These are phyloP conservation scores for Mesorhabditis sp. DNA, from an alignment of 2,888 invertebrate species.

Conservation along the genomic window DNA sequence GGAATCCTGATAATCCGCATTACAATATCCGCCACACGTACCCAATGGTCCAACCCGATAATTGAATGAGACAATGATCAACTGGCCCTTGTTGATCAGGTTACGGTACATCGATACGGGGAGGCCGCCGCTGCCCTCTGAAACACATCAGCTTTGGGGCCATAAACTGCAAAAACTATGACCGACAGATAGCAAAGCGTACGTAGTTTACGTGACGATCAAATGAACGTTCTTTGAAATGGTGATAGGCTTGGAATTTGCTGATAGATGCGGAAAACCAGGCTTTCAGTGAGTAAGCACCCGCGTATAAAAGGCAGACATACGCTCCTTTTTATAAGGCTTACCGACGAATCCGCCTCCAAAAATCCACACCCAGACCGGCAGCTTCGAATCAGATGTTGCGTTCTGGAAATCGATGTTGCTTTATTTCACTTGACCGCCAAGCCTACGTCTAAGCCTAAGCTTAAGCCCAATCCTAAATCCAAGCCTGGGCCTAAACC, in stretches of 20 bases:
- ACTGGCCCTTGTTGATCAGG: constrained; percentile 23
- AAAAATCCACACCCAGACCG: constrained; percentile 27
- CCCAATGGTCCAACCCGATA: constrained; percentile 35
- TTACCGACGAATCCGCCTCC: constrained; percentile 29
- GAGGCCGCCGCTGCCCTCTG: constrained; percentile 22
- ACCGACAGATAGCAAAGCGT: no score
- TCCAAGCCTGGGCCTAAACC: no score
- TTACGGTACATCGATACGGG: constrained; percentile 25
- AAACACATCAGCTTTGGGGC: background rate
- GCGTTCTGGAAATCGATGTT: constrained; percentile 15
- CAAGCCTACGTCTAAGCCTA: no score
- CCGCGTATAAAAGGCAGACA: no score
- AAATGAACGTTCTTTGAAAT: no score
- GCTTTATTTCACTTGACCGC: no score
- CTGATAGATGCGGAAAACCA: no score
- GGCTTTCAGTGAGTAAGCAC: no score
- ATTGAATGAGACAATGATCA: constrained; percentile 26
- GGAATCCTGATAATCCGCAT: constrained; percentile 18
- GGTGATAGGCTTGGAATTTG: no score
- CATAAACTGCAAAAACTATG: no score
- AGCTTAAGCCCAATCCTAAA: no score
- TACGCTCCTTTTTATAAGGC: background rate
- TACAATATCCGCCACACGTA: background rate
- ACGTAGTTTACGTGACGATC: no score
- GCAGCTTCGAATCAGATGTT: constrained; percentile 19